Evolutionary conservation across 2,888 invertebrate species (phyloP), one percentile per base, ranked within the genome.

Genomic region (Psylliodes chrysocephalus): DNA sequence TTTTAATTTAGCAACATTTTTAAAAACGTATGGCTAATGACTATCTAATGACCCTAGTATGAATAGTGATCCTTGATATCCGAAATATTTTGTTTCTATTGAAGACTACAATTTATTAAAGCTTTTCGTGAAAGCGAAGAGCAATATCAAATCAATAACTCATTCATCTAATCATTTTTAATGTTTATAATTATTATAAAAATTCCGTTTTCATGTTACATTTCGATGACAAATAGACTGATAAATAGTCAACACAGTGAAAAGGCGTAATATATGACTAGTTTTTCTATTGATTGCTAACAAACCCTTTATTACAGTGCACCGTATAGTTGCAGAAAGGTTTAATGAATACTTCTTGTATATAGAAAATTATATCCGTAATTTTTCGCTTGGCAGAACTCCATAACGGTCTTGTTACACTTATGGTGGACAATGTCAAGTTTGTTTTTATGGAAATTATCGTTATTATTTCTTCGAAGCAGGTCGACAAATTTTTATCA

Each of bases 391-490:
- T 22, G 35, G 22, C 14, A 38, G n/a, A 52, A 5, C 19, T 15
- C 18, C 18, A 12, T 52, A 52, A 52, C 38, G 15, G 52, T 6
- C 18, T 12, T 35, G 35, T 52, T 52, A 35, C 52, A 38, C 52
- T 35, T 52, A 38, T 12, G 19, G 19, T 52, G 35, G 38, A 18
- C 52, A 52, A 33, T 51, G 51, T 51, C 51, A 33, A 12, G 51
- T 51, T 33, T 51, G 33, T 51, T 17, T 44, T 30, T 46, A 46
- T 14, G 51, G 8, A 51, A 51, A 51, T 51, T 51, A 51, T 51
- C 14, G 14, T 30, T 33, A 51, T 51, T 51, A 12, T 19, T 44
- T 4, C 3, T 51, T 33, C 8, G 12, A 33, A 14, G 18, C 51
- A 30, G 15, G 15, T 51, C 18, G 22, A 38, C 14, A 19, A 53